Evolutionary conservation across 1,140 invertebrate species (phyloP).

Genomic region (Leptinotarsa defecta): DNA sequence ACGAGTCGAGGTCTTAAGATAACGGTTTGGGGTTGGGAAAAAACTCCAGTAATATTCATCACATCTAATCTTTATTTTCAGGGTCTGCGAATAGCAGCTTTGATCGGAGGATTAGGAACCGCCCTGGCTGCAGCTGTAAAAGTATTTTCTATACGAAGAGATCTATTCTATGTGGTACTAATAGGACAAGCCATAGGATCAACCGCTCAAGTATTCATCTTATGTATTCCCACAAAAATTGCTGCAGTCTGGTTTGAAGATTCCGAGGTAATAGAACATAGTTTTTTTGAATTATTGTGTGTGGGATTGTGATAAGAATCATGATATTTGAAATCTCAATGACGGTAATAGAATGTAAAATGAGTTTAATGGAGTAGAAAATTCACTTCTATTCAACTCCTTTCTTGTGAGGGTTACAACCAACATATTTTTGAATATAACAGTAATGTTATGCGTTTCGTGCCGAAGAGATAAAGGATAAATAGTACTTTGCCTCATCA

Average conservation of each 20-base stretch:
- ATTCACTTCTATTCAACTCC: too few relatives aligned
- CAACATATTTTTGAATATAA: too few relatives aligned
- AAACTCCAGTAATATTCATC: too few relatives aligned
- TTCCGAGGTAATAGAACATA: constrained; percentile 62
- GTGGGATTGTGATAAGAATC: not conserved
- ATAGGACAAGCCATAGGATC: constrained; percentile 72
- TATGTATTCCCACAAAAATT: constrained; percentile 73
- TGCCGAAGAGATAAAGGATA: too few relatives aligned
- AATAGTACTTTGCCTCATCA: too few relatives aligned
- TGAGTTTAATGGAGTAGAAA: too few relatives aligned
- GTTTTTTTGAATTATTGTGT: not conserved
- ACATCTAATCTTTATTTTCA: constrained; percentile 19
- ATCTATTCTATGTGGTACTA: constrained; percentile 68
- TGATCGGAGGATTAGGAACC: constrained; percentile 53
- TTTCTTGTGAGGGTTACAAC: too few relatives aligned
- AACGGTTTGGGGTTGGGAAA: too few relatives aligned
- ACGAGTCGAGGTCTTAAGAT: too few relatives aligned
- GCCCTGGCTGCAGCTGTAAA: constrained; percentile 77
- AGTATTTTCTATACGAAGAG: constrained; percentile 63
- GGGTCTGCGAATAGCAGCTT: constrained; percentile 53
- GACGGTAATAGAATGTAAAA: too few relatives aligned
- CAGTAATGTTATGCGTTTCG: too few relatives aligned
- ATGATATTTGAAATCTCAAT: too few relatives aligned
- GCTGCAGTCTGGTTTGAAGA: constrained; percentile 66
- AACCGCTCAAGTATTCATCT: constrained; percentile 68